A percentile compares a stretch with the other conserved stretches of the same genome.
Conservation (phyloP, 2,888 invertebrate species). For the Bibio marci region DNA sequence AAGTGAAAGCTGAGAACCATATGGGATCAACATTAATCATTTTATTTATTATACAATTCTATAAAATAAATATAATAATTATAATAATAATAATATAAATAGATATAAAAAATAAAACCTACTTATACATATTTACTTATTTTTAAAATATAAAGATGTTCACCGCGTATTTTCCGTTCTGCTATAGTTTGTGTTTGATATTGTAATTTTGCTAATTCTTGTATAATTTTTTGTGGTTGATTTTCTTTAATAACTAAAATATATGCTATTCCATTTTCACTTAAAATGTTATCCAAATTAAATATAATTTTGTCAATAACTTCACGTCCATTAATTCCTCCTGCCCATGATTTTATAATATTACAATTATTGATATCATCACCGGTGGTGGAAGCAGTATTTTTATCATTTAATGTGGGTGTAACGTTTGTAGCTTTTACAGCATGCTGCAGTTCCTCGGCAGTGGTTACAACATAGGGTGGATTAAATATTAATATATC, state of each 20-base stretch:
- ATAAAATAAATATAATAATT: no score
- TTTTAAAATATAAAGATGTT: conserved; percentile 69
- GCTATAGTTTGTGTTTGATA: conserved; percentile 44
- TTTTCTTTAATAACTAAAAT: conserved; percentile 80
- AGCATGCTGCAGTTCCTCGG: conserved; percentile 32
- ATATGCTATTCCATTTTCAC: conserved; percentile 67
- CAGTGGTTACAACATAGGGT: conserved; percentile 85
- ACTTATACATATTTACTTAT: no score
- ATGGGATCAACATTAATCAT: no score
- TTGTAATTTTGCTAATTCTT: conserved; percentile 36
- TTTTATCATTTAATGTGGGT: conserved; percentile 26
- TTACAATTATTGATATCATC: conserved; percentile 9
- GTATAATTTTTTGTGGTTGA: conserved; percentile 52
- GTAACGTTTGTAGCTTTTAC: conserved; percentile 30
- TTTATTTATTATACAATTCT: no score
- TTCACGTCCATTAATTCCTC: conserved; percentile 55
- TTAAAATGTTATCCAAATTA: conserved; percentile 49
- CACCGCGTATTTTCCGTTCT: conserved; percentile 67
- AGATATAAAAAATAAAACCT: no score
- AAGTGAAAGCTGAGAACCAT: no score
- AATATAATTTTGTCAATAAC: conserved; percentile 60
- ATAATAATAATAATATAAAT: no score
- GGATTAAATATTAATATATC: conserved; percentile 94
- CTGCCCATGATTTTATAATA: conserved; percentile 46
- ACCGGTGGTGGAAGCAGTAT: neutral